phyloP scores from a whole-genome alignment of 2,888 invertebrate genomes.

The Gari tellinella region DNA sequence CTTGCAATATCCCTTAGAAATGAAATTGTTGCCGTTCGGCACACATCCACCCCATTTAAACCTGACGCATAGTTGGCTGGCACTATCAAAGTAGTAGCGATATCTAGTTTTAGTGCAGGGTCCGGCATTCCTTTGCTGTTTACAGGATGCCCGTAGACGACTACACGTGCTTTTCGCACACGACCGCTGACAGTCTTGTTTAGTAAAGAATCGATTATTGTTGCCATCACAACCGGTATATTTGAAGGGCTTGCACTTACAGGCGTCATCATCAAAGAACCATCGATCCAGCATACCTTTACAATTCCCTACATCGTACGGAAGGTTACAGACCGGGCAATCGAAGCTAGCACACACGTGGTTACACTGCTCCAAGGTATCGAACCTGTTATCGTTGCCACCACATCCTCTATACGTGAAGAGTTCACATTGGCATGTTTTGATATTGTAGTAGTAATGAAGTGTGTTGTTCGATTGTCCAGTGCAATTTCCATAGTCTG shows the following conservation, averaged over 20 bases:
- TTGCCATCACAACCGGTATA: slow-evolving; percentile 31
- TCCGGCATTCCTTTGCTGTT: too few species aligned
- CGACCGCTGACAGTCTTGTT: slow-evolving; percentile 14
- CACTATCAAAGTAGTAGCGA: too few species aligned
- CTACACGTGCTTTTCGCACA: background rate
- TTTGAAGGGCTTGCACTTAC: slow-evolving; percentile 14
- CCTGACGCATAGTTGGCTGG: too few species aligned
- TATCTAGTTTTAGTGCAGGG: too few species aligned
- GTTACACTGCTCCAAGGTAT: slow-evolving; percentile 36
- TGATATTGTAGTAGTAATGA: slow-evolving; percentile 49
- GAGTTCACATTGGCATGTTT: slow-evolving; percentile 36
- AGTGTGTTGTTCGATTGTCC: slow-evolving; percentile 18
- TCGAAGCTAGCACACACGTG: slow-evolving; percentile 14
- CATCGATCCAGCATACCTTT: slow-evolving; percentile 5
- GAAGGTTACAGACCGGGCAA: slow-evolving; percentile 32
- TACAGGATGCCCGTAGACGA: too few species aligned
- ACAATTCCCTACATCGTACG: slow-evolving; percentile 15
- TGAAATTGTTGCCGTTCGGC: too few species aligned
- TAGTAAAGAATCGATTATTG: slow-evolving; percentile 23
- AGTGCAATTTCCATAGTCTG: slow-evolving; percentile 33
- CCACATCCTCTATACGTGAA: too few species aligned
- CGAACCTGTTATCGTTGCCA: slow-evolving; percentile 33
- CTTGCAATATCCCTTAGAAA: too few species aligned
- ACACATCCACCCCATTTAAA: too few species aligned
- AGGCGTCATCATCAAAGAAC: slow-evolving; percentile 21